Evolutionary conservation across 2,888 invertebrate genomes (phyloP).

Genomic region (Epirrita christyi): DNA sequence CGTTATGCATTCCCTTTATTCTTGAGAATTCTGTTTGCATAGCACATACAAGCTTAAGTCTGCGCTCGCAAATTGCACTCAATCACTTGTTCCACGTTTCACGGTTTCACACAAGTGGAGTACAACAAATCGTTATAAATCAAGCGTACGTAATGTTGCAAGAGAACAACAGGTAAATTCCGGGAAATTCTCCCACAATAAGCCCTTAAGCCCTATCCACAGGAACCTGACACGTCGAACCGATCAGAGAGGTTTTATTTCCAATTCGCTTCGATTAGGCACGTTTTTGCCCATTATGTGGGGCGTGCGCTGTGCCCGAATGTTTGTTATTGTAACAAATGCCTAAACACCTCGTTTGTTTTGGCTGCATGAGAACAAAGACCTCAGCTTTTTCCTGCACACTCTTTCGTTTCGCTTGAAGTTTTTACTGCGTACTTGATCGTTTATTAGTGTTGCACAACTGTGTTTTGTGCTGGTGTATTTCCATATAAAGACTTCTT

Average conservation of each 20-base stretch:
- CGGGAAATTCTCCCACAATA: slow-evolving; percentile 66
- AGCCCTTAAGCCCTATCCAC: slow-evolving; percentile 67
- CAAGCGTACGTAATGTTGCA: slow-evolving; percentile 30
- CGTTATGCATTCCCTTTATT: slow-evolving; percentile 25
- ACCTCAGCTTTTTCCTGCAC: slow-evolving; percentile 63
- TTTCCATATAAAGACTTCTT: slow-evolving; percentile 44
- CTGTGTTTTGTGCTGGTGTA: slow-evolving; percentile 46
- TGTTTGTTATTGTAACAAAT: slow-evolving; percentile 78
- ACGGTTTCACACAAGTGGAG: slow-evolving; percentile 23
- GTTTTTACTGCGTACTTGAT: slow-evolving; percentile 63
- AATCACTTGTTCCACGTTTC: slow-evolving; percentile 29
- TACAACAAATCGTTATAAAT: slow-evolving; percentile 36
- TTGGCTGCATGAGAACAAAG: slow-evolving; percentile 80
- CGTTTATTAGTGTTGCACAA: slow-evolving; percentile 58
- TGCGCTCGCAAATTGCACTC: slow-evolving; percentile 32
- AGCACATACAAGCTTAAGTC: slow-evolving; percentile 26
- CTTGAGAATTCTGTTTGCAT: slow-evolving; percentile 14
- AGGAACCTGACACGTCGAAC: slow-evolving; percentile 65
- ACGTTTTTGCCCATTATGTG: slow-evolving; percentile 62
- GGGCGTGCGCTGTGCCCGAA: slow-evolving; percentile 52
- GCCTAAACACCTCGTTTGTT: slow-evolving; percentile 76
- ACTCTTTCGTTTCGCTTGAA: slow-evolving; percentile 64
- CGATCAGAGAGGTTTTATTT: slow-evolving; percentile 61
- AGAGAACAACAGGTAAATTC: slow-evolving; percentile 53
- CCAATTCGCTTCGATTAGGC: slow-evolving; percentile 66